Evolutionary conservation across 2,113 vertebrate species (phyloP).

Genomic region (Hirundichthys speculiger): DNA sequence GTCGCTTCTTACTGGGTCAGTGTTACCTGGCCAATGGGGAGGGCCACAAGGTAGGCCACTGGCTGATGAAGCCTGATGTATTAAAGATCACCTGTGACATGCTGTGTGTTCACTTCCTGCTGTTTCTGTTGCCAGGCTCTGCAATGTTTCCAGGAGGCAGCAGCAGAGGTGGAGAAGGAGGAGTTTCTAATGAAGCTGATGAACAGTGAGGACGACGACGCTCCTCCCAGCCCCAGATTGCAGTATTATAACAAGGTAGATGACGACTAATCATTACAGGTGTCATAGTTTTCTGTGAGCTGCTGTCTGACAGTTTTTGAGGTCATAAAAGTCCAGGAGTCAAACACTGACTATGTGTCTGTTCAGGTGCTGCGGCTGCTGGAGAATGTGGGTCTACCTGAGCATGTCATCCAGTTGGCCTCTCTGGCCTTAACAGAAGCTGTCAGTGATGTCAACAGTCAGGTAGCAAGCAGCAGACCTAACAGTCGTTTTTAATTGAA

Average conservation of each 20-base stretch:
- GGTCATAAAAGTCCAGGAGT: too few relatives aligned
- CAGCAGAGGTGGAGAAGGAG: constrained; percentile 90
- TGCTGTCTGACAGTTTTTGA: too few relatives aligned
- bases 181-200: constrained; percentile 91
- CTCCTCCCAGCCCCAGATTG: constrained; percentile 79
- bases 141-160: constrained; percentile 91
- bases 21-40: constrained; percentile 93
- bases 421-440: constrained; percentile 89
- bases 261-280: too few relatives aligned
- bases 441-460: constrained; percentile 82
- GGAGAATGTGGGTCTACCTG: constrained; percentile 89
- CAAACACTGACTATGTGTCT: neutral
- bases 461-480: constrained; percentile 20
- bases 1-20: constrained; percentile 91
- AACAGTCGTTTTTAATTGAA: neutral
- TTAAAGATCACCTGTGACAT: neutral
- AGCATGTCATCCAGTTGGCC: constrained; percentile 91
- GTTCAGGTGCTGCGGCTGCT: constrained; percentile 90
- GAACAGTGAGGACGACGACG: constrained; percentile 83
- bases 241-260: constrained; percentile 94
- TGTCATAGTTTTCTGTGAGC: too few relatives aligned
- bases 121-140: constrained; percentile 81
- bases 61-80: neutral
- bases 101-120: neutral
- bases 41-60: constrained; percentile 87